These are phyloP conservation scores for Vidua chalybeata DNA, from an alignment of 2,113 vertebrate species.

Conservation along the genomic window DNA sequence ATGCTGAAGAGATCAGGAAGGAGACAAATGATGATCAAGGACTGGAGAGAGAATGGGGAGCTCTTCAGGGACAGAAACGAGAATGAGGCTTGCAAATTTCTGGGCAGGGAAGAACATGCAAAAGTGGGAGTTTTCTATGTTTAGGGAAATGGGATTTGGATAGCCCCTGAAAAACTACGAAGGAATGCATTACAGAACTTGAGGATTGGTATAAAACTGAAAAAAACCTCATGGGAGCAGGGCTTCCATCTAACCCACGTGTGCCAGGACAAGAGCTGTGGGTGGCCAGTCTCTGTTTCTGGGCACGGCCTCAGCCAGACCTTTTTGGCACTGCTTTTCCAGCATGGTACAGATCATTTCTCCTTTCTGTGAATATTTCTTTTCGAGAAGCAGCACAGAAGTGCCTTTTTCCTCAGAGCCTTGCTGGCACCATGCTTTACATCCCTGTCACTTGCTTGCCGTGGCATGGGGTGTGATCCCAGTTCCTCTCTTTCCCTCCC, in stretches of 20 bases:
- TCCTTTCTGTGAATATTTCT: neutral
- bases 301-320: neutral
- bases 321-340: neutral
- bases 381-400: neutral
- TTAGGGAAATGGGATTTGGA: neutral
- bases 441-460: neutral
- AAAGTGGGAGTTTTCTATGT: neutral
- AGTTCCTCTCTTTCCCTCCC: neutral
- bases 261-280: neutral
- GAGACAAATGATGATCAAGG: accelerated
- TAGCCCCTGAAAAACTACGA: neutral
- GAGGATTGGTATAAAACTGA: neutral
- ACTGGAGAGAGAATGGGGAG: neutral
- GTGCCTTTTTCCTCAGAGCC: neutral
- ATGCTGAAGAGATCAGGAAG: neutral
- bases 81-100: neutral
- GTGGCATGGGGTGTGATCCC: no score
- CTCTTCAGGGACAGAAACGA: neutral
- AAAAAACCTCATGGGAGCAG: neutral
- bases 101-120: neutral
- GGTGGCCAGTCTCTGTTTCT: neutral
- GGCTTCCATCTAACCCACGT: neutral
- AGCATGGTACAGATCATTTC: no score
- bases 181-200: neutral
- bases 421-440: neutral